These are phyloP conservation scores for Nycticebus coucang DNA, from an alignment of 2,113 vertebrate genomes.

Conservation along the genomic window DNA sequence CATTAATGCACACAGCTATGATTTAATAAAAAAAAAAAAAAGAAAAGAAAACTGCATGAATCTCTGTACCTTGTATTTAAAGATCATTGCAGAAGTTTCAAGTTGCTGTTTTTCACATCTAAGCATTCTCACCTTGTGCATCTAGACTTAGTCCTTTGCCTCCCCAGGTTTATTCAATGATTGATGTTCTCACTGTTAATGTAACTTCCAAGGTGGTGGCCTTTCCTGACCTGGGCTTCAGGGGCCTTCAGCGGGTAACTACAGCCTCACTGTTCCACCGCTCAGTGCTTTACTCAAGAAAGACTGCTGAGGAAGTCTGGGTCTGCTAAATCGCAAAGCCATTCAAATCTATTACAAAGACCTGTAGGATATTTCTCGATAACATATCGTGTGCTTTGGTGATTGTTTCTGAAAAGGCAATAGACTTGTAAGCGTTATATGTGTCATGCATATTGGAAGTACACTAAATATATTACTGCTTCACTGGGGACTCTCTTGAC, in stretches of 20 bases:
- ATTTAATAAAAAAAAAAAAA: too few species aligned
- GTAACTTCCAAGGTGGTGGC: not conserved
- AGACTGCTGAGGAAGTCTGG: not conserved
- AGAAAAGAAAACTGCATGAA: not conserved
- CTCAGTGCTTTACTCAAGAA: not conserved
- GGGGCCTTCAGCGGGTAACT: not conserved
- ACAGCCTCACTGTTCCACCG: not conserved
- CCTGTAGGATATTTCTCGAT: constrained; percentile 37
- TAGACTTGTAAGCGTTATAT: constrained; percentile 50
- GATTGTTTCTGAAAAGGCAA: constrained; percentile 67
- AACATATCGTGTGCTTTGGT: constrained; percentile 8
- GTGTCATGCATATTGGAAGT: constrained; percentile 51
- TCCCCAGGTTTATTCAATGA: not conserved
- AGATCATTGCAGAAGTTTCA: not conserved
- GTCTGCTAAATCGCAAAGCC: constrained; percentile 12
- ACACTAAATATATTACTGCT: constrained; percentile 69
- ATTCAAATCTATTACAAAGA: constrained; percentile 58
- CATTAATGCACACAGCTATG: too few species aligned
- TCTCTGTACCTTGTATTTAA: not conserved
- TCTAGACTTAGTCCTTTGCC: not conserved
- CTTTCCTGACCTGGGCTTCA: not conserved
- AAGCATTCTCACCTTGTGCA: not conserved
- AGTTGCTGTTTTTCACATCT: not conserved
- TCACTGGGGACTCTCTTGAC: constrained; percentile 51
- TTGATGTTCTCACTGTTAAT: not conserved